phyloP scores from a whole-genome alignment of 1,140 invertebrate species.

The Drosophila bocqueti region DNA sequence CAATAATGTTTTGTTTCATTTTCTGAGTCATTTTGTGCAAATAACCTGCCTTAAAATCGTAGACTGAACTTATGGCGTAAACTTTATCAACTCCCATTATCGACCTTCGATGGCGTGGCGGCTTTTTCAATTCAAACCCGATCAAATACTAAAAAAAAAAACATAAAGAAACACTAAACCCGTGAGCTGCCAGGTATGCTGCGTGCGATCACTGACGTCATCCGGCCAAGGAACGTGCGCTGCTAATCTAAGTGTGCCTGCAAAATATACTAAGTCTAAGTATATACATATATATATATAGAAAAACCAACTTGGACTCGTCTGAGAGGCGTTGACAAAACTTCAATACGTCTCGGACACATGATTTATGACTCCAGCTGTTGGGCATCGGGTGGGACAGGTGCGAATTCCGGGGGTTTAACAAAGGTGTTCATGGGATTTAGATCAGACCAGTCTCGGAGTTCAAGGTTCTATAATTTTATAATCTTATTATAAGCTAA shows the following conservation, averaged over 20 bases:
- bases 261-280: slow-evolving; percentile 16
- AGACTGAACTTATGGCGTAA: slow-evolving; percentile 11
- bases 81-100: slow-evolving; percentile 29
- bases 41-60: neutral
- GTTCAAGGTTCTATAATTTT: neutral
- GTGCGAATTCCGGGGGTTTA: slow-evolving; percentile 11
- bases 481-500: neutral
- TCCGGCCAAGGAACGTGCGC: slow-evolving; percentile 39
- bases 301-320: slow-evolving; percentile 24
- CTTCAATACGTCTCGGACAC: slow-evolving; percentile 21
- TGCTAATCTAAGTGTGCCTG: slow-evolving; percentile 47
- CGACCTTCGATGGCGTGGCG: slow-evolving; percentile 31
- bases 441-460: no score
- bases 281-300: neutral
- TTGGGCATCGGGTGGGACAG: slow-evolving; percentile 3
- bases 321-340: slow-evolving; percentile 48
- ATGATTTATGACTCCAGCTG: slow-evolving; percentile 42
- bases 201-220: slow-evolving; percentile 49
- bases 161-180: neutral
- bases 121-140: slow-evolving; percentile 22
- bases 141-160: slow-evolving; percentile 30
- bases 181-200: slow-evolving; percentile 10
- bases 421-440: neutral
- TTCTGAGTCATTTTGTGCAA: neutral
- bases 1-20: neutral